These are phyloP conservation scores for Coracopsis vasa DNA, from an alignment of 2,113 vertebrate genomes.

Conservation along the genomic window DNA sequence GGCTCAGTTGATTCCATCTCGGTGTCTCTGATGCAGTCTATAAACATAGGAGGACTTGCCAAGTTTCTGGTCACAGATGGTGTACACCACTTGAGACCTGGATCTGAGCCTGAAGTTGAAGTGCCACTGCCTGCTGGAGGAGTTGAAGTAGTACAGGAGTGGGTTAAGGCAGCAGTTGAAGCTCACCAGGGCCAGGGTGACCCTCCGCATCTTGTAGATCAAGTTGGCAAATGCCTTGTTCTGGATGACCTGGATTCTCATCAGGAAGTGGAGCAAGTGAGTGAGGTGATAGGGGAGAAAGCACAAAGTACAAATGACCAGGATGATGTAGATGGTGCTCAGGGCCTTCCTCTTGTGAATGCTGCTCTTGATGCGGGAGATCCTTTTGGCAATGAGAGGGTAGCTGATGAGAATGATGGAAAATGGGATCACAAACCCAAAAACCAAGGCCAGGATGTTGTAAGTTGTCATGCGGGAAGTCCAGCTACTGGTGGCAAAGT, in stretches of 20 bases:
- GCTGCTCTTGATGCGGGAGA: slow-evolving; percentile 44
- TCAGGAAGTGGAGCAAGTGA: slow-evolving; percentile 75
- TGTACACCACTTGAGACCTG: slow-evolving; percentile 59
- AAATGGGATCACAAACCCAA: slow-evolving; percentile 75
- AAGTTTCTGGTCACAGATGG: neutral
- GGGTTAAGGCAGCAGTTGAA: slow-evolving; percentile 85
- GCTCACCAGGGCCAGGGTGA: slow-evolving; percentile 75
- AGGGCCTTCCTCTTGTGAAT: slow-evolving; percentile 68
- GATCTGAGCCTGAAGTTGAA: neutral
- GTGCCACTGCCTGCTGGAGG: slow-evolving; percentile 65
- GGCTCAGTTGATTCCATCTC: neutral
- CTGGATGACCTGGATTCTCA: slow-evolving; percentile 34
- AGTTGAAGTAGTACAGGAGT: slow-evolving; percentile 77
- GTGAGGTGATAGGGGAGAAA: slow-evolving; percentile 77
- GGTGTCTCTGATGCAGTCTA: accelerated
- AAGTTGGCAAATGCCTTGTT: neutral
- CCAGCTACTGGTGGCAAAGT: slow-evolving; percentile 65
- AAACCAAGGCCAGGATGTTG: slow-evolving; percentile 65
- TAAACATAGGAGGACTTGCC: neutral
- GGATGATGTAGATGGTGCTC: slow-evolving; percentile 73
- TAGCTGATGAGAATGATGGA: slow-evolving; percentile 74
- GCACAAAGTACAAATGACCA: slow-evolving; percentile 81
- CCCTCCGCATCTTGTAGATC: slow-evolving; percentile 64
- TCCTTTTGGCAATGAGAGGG: slow-evolving; percentile 68
- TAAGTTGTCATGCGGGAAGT: slow-evolving; percentile 20